A percentile compares a stretch with the other conserved stretches of the same genome.
phyloP scores from a whole-genome alignment of 2,113 vertebrate species.

The Cynocephalus volans region DNA sequence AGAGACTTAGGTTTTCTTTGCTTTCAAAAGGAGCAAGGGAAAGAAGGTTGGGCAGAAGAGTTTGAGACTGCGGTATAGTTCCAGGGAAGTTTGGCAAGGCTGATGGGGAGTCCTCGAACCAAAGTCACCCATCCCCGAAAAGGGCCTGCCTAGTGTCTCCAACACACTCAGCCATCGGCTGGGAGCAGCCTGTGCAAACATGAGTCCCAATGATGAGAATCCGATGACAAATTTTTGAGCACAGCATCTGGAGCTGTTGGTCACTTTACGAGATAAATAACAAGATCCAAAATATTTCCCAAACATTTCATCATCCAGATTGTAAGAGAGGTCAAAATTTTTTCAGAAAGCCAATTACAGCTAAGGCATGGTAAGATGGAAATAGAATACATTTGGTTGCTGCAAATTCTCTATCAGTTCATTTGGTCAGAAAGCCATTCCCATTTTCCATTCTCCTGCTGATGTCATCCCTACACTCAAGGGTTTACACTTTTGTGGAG shows the following conservation, averaged over 20 bases:
- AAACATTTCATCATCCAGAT: neutral
- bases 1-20: neutral
- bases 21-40: neutral
- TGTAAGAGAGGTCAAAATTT: neutral
- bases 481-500: neutral
- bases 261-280: slow-evolving; percentile 25
- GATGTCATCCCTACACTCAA: neutral
- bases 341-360: neutral
- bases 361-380: neutral
- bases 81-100: neutral
- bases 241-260: neutral
- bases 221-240: neutral
- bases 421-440: slow-evolving; percentile 10
- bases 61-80: neutral
- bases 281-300: slow-evolving; percentile 40
- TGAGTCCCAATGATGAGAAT: neutral
- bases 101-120: neutral
- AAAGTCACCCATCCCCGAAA: neutral
- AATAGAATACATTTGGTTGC: neutral
- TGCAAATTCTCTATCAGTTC: slow-evolving; percentile 18
- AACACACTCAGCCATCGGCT: neutral
- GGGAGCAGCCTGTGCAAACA: neutral
- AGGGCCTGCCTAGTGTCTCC: neutral
- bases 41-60: neutral
- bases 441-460: neutral